Base-by-base conservation (phyloP, 2,113 vertebrate genomes). In the Heterocephalus glaber region DNA sequence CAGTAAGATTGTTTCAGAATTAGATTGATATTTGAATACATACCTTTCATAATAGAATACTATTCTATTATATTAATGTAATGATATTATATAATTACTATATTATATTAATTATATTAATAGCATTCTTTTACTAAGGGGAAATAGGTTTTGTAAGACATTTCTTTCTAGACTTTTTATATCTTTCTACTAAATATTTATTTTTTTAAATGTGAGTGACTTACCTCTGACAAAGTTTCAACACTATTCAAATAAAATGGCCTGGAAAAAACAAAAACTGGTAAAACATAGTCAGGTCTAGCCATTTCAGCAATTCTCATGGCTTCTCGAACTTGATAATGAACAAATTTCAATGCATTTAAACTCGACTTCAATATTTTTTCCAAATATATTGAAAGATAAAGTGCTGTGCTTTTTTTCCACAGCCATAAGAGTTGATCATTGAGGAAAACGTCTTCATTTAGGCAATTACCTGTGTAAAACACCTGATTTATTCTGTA, bases 161-260 rank as follows among this genome's bases (percentile, higher is more conserved):
- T 85, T 95, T 87, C 61, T 89, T 81, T 65, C 38, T 87, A 93
- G 30, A 86, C 5, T 92, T 65, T 60, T 63, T 30, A 33, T 86
- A 86, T 68, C 47, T 91, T 76, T 93, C 30, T 72, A 61, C 58
- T 72, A 94, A 84, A 76, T 68, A 68, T 76, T 17, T 17, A 49
- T 52, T 88, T 81, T 54, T 90, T 19, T 38, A 47, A 38, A 28
- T 79, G 22, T 38, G 30, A 65, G 2, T 52, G 28, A 70, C 44
- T 98, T 98, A 99, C 99, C 98, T 99, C 98, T 95, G 99, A 99
- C 72, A 99, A 99, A 97, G 98, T 98, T 95, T 98, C 97, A 92
- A 99, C 98, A 35, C 98, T 99, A 89, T 99, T 99, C 79, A 99
- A 99, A 94, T 99, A 99, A 98, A 99, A 99, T 76, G 99, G 99